A percentile compares a stretch with the other conserved stretches of the same genome.
Conservation (phyloP, 2,113 vertebrate genomes). For the Calyptommatus sinebrachiatus region DNA sequence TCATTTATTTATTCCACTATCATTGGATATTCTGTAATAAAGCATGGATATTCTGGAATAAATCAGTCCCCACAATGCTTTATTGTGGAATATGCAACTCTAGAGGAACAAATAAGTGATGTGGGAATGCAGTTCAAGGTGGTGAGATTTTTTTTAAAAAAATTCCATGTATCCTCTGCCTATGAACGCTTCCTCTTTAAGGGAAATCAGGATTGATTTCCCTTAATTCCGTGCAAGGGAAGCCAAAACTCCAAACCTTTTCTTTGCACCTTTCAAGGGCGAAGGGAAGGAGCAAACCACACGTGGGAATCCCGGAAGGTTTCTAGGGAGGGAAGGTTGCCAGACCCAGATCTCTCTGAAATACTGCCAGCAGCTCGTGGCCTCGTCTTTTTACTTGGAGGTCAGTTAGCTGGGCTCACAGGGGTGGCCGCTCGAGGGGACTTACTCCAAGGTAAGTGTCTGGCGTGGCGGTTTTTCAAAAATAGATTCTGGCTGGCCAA, state of each 20-base stretch:
- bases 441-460: background rate
- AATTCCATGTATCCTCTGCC: too few relatives aligned
- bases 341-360: background rate
- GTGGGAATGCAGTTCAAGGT: too few relatives aligned
- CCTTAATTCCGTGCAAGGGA: slow-evolving; percentile 12
- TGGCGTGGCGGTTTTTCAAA: background rate
- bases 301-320: background rate
- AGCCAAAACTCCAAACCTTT: slow-evolving; percentile 43
- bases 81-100: too few relatives aligned
- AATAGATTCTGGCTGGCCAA: background rate
- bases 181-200: slow-evolving; percentile 51
- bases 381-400: background rate
- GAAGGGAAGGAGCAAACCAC: background rate
- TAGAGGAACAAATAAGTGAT: too few relatives aligned
- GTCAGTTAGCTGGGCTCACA: background rate
- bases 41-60: too few relatives aligned
- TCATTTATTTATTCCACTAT: too few relatives aligned
- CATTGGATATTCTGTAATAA: too few relatives aligned
- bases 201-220: background rate
- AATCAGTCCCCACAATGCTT: too few relatives aligned
- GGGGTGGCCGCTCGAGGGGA: background rate
- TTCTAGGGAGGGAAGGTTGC: background rate
- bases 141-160: too few relatives aligned
- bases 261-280: slow-evolving; percentile 38
- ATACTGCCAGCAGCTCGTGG: background rate